These are phyloP conservation scores for Clarias magur DNA, from an alignment of 2,113 vertebrate genomes.

Conservation along the genomic window DNA sequence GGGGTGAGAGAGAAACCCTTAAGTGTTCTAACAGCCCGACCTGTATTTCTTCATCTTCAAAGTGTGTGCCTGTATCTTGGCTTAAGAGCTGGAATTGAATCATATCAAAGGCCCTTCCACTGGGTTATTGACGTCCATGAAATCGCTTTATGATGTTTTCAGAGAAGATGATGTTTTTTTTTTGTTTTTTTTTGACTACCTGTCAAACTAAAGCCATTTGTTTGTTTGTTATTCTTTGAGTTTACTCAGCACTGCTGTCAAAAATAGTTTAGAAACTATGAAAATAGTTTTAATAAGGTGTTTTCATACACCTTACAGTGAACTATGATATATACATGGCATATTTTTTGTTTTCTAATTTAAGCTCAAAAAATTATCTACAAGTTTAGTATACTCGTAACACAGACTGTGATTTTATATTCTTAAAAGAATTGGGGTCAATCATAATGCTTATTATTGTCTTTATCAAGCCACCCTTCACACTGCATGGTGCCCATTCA, in stretches of 20 bases:
- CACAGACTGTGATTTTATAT: not conserved
- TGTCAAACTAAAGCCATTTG: not conserved
- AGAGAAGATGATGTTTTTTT: constrained; percentile 57
- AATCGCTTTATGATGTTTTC: constrained; percentile 75
- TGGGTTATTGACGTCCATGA: constrained; percentile 69
- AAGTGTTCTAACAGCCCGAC: constrained; percentile 84
- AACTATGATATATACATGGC: not conserved
- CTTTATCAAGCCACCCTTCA: not conserved
- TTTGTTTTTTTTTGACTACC: not conserved
- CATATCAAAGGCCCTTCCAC: constrained; percentile 73
- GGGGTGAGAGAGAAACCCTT: constrained; percentile 56
- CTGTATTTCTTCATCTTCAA: constrained; percentile 72
- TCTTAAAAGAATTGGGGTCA: not conserved
- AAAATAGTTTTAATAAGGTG: too few relatives aligned
- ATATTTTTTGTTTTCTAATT: not conserved
- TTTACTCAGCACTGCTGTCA: not conserved
- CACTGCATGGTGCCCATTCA: constrained; percentile 45
- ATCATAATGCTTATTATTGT: not conserved
- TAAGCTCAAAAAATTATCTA: not conserved
- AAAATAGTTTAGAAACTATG: too few relatives aligned
- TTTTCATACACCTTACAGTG: not conserved
- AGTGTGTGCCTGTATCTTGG: constrained; percentile 67
- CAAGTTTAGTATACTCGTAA: not conserved
- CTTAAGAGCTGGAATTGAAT: constrained; percentile 61
- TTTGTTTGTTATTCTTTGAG: constrained; percentile 7